Base-by-base conservation (phyloP, 1,140 invertebrate species). In the Drosophila watanabei region DNA sequence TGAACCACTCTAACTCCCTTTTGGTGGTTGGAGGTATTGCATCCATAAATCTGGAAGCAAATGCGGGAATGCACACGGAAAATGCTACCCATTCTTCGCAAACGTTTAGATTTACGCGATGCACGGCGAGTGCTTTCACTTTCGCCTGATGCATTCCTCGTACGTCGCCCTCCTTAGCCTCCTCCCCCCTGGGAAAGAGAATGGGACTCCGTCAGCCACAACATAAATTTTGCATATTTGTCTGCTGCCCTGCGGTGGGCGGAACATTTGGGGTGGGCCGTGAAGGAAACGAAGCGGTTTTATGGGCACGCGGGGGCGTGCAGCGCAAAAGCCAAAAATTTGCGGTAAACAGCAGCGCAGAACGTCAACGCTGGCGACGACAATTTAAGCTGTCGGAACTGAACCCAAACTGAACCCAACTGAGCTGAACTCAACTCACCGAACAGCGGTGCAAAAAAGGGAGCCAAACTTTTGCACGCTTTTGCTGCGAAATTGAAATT, bases 201-300 rank as follows among this genome's bases (percentile, higher is more conserved):
- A 73, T 60, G 68, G 54, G 58, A 77, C 75, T 76, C 83, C 62
- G 86, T 70, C 85, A 90, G 78, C 57, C 66, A 73, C 62, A 66
- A 83, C 82, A 86, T 90, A 80, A 90, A 90, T 90, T 90, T 90
- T 90, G 72, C 86, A 90, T 90, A 90, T 90, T 90, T 90, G 75
- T 86, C 82, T 90, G 71, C 63, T 57, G 60, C 64, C 62, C 41
- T 30, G 45, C 43, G 8, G 43, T 46, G 48, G 28, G 56, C 33
- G 64, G 49, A 5, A 10, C 5, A 18, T 10, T 60, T 54, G 30
- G 46, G 43, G 33, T 39, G 73, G 73, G 11, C 10, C 46, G 28
- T 35, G 52, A 41, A 32, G 39, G 18, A 32, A 37, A 11, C 14
- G 57, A 8, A 45, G 39, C 39, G 30, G 28, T 49, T 49, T 79